phyloP scores from a whole-genome alignment of 1,140 invertebrate genomes.

The Vanessa atalanta region DNA sequence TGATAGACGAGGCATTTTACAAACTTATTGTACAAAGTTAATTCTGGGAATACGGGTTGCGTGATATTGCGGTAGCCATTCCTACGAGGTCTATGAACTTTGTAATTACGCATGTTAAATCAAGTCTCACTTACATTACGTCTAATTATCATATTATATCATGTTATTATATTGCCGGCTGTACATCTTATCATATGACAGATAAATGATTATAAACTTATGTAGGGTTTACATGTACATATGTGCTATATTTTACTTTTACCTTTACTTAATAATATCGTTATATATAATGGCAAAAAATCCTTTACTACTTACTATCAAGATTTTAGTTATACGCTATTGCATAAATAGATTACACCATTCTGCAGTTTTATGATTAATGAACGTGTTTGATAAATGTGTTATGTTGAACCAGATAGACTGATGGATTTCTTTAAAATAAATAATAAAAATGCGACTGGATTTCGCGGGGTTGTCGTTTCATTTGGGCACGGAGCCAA shows the following conservation, averaged over 20 bases:
- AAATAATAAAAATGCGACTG: constrained; percentile 12
- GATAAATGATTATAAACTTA: not conserved
- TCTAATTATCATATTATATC: constrained; percentile 6
- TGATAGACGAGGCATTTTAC: constrained; percentile 42
- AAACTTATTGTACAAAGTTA: constrained; percentile 43
- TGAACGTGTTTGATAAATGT: constrained; percentile 6
- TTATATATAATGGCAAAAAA: no score
- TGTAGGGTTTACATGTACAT: no score
- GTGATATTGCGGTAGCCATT: constrained; percentile 24
- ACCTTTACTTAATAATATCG: no score
- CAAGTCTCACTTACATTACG: constrained; percentile 14
- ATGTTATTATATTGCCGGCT: not conserved
- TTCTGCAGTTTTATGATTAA: not conserved
- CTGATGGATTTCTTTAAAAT: constrained; percentile 17
- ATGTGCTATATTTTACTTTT: no score
- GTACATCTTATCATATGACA: not conserved
- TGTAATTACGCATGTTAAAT: constrained; percentile 18
- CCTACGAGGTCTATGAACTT: not conserved
- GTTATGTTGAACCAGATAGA: constrained; percentile 8
- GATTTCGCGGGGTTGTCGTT: constrained; percentile 13
- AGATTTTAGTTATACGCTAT: not conserved
- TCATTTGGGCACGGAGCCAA: constrained; percentile 39
- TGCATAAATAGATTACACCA: constrained; percentile 1
- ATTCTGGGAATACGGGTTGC: constrained; percentile 30
- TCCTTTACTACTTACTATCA: no score